Evolutionary conservation across 2,797 vertebrate genomes (phyloP).

Genomic region (Lepilemur ruficaudatus): DNA sequence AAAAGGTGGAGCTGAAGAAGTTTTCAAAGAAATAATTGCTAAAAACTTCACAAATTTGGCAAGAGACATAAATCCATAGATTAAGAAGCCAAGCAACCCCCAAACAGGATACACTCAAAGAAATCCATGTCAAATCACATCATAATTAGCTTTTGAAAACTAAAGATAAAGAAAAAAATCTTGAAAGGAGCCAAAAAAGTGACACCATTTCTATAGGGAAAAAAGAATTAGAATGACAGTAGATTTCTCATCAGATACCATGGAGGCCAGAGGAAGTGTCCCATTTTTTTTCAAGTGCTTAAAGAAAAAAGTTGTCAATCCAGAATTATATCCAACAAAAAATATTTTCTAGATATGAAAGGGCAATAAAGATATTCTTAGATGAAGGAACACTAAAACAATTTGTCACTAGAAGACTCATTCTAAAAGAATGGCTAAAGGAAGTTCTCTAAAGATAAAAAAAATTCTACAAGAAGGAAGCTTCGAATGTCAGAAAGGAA

Average conservation of each 20-base stretch:
- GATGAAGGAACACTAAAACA: background rate
- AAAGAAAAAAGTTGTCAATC: background rate
- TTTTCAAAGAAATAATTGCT: background rate
- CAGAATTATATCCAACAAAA: background rate
- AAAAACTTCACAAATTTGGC: background rate
- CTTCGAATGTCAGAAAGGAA: background rate
- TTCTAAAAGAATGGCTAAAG: background rate
- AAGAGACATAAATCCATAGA: background rate
- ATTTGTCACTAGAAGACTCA: background rate
- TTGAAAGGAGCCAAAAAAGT: background rate
- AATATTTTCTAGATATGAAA: background rate
- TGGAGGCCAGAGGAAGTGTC: background rate
- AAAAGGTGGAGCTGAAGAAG: background rate
- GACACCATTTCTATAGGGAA: background rate
- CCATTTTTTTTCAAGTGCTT: background rate
- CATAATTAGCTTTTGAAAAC: background rate
- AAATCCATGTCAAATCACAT: background rate
- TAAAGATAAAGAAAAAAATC: background rate
- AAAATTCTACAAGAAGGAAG: background rate
- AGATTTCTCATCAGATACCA: background rate
- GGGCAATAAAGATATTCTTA: background rate
- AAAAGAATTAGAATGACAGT: background rate
- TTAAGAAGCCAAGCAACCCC: background rate
- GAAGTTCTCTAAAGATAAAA: background rate
- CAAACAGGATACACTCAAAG: background rate